Conservation (phyloP, 2,888 invertebrate species). For the Congeria kusceri region DNA sequence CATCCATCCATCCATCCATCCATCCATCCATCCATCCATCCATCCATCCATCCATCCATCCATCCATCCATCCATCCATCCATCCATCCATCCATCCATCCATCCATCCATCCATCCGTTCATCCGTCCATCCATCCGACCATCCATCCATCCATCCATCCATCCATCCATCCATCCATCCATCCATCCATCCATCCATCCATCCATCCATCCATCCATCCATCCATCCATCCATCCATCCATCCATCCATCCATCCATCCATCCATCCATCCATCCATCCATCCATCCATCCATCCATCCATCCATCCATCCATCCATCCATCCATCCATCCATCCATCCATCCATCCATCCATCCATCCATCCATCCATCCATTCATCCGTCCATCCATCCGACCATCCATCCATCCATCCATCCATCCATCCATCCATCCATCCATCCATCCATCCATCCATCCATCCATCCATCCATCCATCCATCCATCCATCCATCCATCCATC, state of each 20-base stretch:
- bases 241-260: slow-evolving; percentile 13
- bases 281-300: slow-evolving; percentile 13
- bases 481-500: no score
- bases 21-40: not conserved
- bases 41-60: no score
- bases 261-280: slow-evolving; percentile 13
- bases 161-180: slow-evolving; percentile 7
- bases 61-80: not conserved
- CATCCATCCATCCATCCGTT: not conserved
- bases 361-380: no score
- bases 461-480: no score
- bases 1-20: not conserved
- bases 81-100: slow-evolving; percentile 12
- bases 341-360: slow-evolving; percentile 6
- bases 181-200: slow-evolving; percentile 11
- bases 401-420: slow-evolving; percentile 6
- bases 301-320: slow-evolving; percentile 13
- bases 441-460: slow-evolving; percentile 9
- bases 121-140: not conserved
- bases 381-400: not conserved
- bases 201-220: slow-evolving; percentile 13
- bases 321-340: slow-evolving; percentile 13
- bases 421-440: slow-evolving; percentile 13
- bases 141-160: slow-evolving; percentile 13
- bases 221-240: slow-evolving; percentile 13